Evolutionary conservation across 2,888 invertebrate genomes (phyloP), one percentile per base, ranked within the genome.

Genomic region (Pseudeuparius sepicola): DNA sequence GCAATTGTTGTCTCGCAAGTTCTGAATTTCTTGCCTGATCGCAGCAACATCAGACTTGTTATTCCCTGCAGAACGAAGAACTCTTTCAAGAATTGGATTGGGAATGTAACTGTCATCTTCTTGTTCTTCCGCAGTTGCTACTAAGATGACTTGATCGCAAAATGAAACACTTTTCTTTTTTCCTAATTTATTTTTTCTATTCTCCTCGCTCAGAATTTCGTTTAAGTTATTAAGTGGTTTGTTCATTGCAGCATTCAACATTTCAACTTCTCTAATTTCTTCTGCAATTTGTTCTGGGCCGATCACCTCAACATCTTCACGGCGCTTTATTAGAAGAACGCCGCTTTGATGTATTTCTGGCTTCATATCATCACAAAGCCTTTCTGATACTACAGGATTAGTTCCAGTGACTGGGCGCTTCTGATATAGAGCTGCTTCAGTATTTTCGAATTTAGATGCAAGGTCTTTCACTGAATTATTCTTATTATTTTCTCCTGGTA

Each of bases 141-240:
- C 90, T 36, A 92, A 64, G 41, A 89, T 89, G 0, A 93, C 89
- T 63, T 92, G 88, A 58, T 92, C 92, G 54, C 90, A 92, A 61
- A 93, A 93, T 0, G 92, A 90, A 3, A 93, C 93, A 37, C 87
- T 88, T 60, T 93, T 93, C 70, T 90, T 90, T 56, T 87, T 87
- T 0, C 76, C 73, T 38, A 79, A 70, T 31, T 73, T 68, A 5
- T 61, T 60, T 48, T 61, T 64, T 24, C 37, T 42, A 43, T 73
- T 73, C 17, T 64, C 65, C 7, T 53, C 50, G 11, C 36, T 28
- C n/a, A 26, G 14, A 9, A 25, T 48, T 47, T 64, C 65, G 34
- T 49, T 47, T 4, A 36, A 43, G 23, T 39, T 40, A 34, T 50
- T 66, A 25, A 59, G 40, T 2, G 64, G 64, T 49, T 68, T 66